These are phyloP conservation scores for Scaptomyza hsui DNA, from an alignment of 1,140 invertebrate species.

Conservation along the genomic window DNA sequence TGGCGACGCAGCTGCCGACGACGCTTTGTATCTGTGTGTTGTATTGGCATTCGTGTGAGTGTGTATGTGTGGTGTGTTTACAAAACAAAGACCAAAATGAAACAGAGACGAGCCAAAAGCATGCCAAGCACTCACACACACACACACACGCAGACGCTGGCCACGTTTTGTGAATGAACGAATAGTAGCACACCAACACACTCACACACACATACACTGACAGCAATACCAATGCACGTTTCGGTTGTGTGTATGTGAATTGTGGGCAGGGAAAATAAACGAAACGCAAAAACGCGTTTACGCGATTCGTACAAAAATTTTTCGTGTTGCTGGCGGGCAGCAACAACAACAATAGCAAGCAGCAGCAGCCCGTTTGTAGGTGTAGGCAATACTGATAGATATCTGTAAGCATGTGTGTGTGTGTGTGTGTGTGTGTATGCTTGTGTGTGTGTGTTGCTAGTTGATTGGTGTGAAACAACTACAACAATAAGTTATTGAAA, in stretches of 20 bases:
- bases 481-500: constrained; percentile 79
- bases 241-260: constrained; percentile 69
- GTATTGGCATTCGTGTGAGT: constrained; percentile 27
- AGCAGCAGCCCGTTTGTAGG: constrained; percentile 54
- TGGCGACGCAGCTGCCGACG: constrained; percentile 65
- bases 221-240: constrained; percentile 22
- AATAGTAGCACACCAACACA: constrained; percentile 73
- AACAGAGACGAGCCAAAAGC: constrained; percentile 60
- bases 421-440: constrained; percentile 13
- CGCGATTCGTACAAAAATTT: constrained; percentile 83
- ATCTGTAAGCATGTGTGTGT: constrained; percentile 7
- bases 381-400: constrained; percentile 65
- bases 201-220: constrained; percentile 21
- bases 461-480: constrained; percentile 56
- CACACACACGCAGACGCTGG: constrained; percentile 13
- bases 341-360: constrained; percentile 42
- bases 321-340: constrained; percentile 28
- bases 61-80: constrained; percentile 64
- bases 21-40: constrained; percentile 29
- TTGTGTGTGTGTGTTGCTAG: constrained; percentile 22
- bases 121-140: constrained; percentile 53
- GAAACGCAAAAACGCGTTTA: constrained; percentile 83
- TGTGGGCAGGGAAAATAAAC: constrained; percentile 84
- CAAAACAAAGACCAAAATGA: constrained; percentile 74
- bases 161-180: constrained; percentile 79